Conservation (phyloP, 2,113 vertebrate species). For the Pitta sordida region DNA sequence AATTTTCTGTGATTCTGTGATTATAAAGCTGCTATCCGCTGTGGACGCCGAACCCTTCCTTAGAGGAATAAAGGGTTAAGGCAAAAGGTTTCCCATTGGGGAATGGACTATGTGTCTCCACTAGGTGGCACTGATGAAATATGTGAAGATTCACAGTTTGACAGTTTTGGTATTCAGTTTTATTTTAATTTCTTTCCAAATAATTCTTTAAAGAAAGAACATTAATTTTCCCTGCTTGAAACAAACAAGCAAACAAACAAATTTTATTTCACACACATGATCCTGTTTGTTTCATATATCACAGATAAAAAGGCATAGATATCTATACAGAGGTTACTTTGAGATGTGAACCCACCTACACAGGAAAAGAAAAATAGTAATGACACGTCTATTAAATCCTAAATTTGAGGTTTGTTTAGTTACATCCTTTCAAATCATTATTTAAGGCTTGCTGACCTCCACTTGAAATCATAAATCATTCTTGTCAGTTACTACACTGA, state of each 20-base stretch:
- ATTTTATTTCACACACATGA: background rate
- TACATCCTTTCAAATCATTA: background rate
- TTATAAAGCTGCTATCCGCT: background rate
- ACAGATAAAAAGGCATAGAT: background rate
- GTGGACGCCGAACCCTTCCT: background rate
- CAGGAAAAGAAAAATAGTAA: background rate
- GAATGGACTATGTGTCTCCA: background rate
- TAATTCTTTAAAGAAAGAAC: background rate
- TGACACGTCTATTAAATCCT: background rate
- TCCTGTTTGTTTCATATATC: background rate
- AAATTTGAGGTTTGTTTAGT: background rate
- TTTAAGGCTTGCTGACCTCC: background rate
- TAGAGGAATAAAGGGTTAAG: rapidly evolving
- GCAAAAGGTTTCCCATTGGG: background rate
- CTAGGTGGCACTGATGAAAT: slow-evolving; percentile 49
- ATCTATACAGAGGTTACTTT: background rate
- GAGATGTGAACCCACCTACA: background rate
- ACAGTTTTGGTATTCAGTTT: background rate
- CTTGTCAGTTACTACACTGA: background rate
- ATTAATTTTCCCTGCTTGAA: background rate
- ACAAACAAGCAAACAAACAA: background rate
- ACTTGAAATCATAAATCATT: background rate
- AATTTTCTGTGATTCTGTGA: too few relatives aligned
- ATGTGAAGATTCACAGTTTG: background rate
- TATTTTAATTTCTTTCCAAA: background rate